phyloP scores from a whole-genome alignment of 2,113 vertebrate genomes.

The Ceuthmochares aereus region DNA sequence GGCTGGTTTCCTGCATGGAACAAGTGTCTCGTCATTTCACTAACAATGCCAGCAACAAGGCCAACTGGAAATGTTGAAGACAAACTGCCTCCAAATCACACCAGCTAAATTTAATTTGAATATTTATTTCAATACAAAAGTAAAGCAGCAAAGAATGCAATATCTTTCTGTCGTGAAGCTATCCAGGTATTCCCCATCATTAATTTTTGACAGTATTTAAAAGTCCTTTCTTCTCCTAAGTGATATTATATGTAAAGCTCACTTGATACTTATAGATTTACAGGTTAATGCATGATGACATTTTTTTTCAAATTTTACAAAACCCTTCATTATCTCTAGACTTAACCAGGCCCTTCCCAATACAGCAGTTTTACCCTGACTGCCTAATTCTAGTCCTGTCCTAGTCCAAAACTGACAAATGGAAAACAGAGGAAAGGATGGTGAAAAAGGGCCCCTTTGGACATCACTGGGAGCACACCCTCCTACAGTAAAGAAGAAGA shows the following conservation, averaged over 20 bases:
- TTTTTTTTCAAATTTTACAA: not conserved
- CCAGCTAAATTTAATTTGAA: not conserved
- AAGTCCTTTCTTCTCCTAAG: slow-evolving; percentile 16
- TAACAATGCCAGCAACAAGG: not conserved
- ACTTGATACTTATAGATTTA: slow-evolving; percentile 3
- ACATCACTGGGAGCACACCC: not conserved
- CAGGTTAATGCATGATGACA: not conserved
- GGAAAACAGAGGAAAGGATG: not conserved
- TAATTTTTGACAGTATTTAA: slow-evolving; percentile 33
- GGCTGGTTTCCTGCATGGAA: not conserved
- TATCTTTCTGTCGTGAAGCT: not conserved
- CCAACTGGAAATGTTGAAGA: not conserved
- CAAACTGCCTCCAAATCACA: not conserved
- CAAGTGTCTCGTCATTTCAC: not conserved
- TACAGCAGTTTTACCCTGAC: not conserved
- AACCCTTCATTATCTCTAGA: not conserved
- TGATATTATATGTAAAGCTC: not conserved
- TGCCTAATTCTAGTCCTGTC: not conserved
- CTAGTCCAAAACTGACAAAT: slow-evolving; percentile 2
- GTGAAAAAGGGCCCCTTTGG: not conserved
- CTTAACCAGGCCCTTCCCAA: not conserved
- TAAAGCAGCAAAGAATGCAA: not conserved
- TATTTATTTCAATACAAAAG: not conserved
- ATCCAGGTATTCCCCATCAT: not conserved
- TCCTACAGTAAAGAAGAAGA: not conserved